Conservation (phyloP, 2,113 vertebrate species). For the Hemiprocne comata region DNA sequence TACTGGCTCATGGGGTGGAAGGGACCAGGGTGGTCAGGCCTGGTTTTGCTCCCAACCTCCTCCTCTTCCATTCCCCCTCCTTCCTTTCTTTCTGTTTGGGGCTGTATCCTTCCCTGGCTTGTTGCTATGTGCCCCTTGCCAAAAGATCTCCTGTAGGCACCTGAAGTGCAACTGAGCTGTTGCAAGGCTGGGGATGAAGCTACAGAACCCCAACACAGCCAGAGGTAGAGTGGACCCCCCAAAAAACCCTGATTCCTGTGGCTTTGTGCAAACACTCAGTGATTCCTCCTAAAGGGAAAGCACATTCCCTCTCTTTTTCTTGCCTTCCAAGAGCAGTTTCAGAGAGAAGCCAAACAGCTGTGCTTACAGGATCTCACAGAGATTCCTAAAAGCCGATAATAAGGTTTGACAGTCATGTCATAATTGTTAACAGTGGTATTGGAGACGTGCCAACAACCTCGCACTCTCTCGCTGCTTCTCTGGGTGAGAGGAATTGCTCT, state of each 20-base stretch:
- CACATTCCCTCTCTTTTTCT: neutral
- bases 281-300: neutral
- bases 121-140: neutral
- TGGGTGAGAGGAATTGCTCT: conserved; percentile 11
- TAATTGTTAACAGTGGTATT: conserved; percentile 50
- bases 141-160: neutral
- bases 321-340: neutral
- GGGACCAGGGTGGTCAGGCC: neutral
- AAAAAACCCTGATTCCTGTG: neutral
- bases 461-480: neutral
- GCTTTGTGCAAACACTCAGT: neutral
- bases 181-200: neutral
- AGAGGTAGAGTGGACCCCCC: neutral
- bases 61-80: accelerated
- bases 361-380: conserved; percentile 11
- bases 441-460: conserved; percentile 14
- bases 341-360: conserved; percentile 32
- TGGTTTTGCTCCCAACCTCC: neutral
- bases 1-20: neutral
- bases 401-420: conserved; percentile 61
- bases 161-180: neutral
- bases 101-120: neutral
- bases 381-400: conserved; percentile 52
- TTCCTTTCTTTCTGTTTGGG: neutral
- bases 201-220: neutral